A percentile compares a stretch with the other conserved stretches of the same genome.
phyloP scores from a whole-genome alignment of 2,113 vertebrate species.

The Hippocampus comes region DNA sequence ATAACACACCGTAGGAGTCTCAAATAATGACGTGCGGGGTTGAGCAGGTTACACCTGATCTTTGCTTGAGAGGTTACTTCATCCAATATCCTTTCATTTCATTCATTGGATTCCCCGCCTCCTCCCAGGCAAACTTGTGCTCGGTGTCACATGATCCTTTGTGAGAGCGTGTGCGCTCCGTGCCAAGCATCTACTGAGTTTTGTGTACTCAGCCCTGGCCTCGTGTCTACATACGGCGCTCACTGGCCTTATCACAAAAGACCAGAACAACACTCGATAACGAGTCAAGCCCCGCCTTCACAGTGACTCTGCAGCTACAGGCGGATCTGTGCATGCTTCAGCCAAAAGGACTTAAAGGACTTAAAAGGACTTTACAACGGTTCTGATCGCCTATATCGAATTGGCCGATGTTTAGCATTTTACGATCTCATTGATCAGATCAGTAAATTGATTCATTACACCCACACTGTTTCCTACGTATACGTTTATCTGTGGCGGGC shows the following conservation, averaged over 20 bases:
- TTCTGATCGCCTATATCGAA: too few relatives aligned
- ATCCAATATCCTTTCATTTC: conserved; percentile 43
- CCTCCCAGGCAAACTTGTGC: conserved; percentile 3
- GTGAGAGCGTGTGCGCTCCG: conserved; percentile 34
- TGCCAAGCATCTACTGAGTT: conserved; percentile 58
- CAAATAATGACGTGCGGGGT: conserved; percentile 30
- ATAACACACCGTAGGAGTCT: conserved; percentile 34
- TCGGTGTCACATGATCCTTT: conserved; percentile 42
- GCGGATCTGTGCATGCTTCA: not conserved
- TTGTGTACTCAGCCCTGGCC: conserved; percentile 68
- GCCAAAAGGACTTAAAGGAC: not conserved
- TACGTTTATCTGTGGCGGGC: too few relatives aligned
- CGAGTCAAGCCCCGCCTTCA: conserved; percentile 43
- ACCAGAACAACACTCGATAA: conserved; percentile 66
- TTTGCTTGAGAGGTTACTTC: conserved; percentile 43
- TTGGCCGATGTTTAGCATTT: too few relatives aligned
- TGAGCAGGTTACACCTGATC: conserved; percentile 37
- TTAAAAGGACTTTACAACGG: too few relatives aligned
- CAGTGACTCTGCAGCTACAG: conserved; percentile 8
- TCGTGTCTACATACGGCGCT: conserved; percentile 61
- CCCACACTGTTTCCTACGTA: too few relatives aligned
- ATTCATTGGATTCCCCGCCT: conserved; percentile 23
- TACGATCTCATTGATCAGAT: too few relatives aligned
- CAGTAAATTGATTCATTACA: too few relatives aligned
- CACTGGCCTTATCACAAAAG: conserved; percentile 66